These are phyloP conservation scores for Margarornis squamiger DNA, from an alignment of 2,797 vertebrate genomes.

Conservation along the genomic window DNA sequence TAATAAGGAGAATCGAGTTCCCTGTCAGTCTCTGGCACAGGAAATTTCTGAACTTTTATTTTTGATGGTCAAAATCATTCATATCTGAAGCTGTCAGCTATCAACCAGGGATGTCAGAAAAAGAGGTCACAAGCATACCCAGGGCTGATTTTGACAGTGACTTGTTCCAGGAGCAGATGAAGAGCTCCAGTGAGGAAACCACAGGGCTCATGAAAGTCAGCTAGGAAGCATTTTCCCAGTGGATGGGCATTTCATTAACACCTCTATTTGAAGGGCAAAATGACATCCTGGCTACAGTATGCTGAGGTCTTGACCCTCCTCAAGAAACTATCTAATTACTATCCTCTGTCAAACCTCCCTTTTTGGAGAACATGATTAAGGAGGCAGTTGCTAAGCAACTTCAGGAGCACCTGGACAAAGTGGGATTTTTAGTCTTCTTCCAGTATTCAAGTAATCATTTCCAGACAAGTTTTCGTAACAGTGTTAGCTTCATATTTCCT, in stretches of 20 bases:
- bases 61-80: not conserved
- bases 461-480: conserved; percentile 37
- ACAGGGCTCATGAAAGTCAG: not conserved
- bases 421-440: conserved; percentile 41
- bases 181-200: not conserved
- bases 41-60: not conserved
- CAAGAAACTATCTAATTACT: conserved; percentile 53
- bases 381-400: conserved; percentile 60
- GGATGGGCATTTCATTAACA: conserved; percentile 46
- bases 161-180: not conserved
- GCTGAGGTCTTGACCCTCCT: conserved; percentile 38
- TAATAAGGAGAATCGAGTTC: not conserved
- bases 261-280: conserved; percentile 42
- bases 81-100: not conserved
- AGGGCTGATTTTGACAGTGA: not conserved
- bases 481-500: conserved; percentile 51
- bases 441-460: conserved; percentile 36
- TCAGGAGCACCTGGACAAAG: conserved; percentile 46
- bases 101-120: not conserved
- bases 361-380: conserved; percentile 61
- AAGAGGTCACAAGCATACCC: not conserved
- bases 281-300: conserved; percentile 26
- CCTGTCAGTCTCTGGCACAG: not conserved
- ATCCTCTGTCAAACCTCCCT: conserved; percentile 40
- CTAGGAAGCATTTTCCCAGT: not conserved